Conservation (phyloP, 2,888 invertebrate species). For the Ischnura elegans region DNA sequence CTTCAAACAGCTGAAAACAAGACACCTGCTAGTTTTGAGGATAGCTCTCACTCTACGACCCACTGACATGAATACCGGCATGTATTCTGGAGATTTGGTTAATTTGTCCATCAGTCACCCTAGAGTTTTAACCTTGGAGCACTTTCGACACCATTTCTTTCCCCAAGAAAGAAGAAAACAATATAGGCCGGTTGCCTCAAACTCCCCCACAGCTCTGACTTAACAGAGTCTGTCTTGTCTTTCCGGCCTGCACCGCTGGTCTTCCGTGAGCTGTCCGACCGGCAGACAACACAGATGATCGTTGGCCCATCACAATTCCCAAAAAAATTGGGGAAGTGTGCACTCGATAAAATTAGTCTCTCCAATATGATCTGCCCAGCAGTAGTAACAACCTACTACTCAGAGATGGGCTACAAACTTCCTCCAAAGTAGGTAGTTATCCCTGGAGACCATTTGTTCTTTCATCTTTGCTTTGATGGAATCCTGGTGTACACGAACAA, state of each 20-base stretch:
- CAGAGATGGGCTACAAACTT: neutral
- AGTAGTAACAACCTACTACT: neutral
- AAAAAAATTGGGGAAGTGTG: neutral
- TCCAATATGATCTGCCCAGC: neutral
- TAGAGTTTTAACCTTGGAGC: neutral
- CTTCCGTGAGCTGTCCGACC: constrained; percentile 17
- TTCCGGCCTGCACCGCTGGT: neutral
- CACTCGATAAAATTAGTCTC: neutral
- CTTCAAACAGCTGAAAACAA: constrained; percentile 6
- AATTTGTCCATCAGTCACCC: neutral
- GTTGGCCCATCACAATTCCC: neutral
- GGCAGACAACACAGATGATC: neutral
- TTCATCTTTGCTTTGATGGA: neutral
- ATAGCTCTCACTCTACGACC: neutral
- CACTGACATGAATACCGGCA: neutral
- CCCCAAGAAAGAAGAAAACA: constrained; percentile 7
- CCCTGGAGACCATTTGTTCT: neutral
- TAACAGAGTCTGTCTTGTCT: neutral
- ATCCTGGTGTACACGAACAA: neutral
- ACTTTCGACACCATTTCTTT: neutral
- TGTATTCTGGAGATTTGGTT: neutral
- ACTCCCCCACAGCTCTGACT: neutral
- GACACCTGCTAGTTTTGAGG: neutral
- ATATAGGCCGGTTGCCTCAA: neutral
- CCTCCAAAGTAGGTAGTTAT: neutral